Evolutionary conservation across 2,797 vertebrate species (phyloP), one percentile per base, ranked within the genome.

Genomic region (Dendrocincla fuliginosa): DNA sequence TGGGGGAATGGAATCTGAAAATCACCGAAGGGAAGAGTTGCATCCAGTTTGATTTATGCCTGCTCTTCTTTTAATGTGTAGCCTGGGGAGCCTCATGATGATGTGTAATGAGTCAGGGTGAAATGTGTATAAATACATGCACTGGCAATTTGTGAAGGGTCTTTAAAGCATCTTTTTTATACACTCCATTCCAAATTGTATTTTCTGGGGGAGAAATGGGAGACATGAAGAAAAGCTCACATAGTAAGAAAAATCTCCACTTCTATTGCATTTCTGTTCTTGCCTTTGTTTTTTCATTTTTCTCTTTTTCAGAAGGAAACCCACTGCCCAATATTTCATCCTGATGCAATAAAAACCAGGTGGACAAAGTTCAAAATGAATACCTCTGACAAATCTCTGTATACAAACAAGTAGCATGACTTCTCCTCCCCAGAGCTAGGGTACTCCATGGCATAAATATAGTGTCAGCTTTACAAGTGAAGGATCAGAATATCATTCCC

Each of bases 121-220:
- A 89, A 94, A 95, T 84, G 61, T 89, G 82, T 88, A 87, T 97
- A 95, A 97, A 95, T 95, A 96, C 96, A 95, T 79, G 71, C 74
- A 80, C 65, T 95, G 74, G 87, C 84, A 89, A 89, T 94, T 96
- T 88, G 59, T 53, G 94, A 84, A 84, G 76, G 59, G 32, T 96
- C 81, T 80, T 95, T 85, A 84, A 96, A 88, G 63, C 65, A 16
- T 59, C 61, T 84, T 84, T 81, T 84, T 70, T 63, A 76, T 75
- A 49, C 23, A 49, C 47, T 96, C 70, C 16, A 37, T 61, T 39
- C 57, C 44, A 64, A 96, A 89, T 47, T 83, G 30, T 28, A 73
- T 90, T 95, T 96, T 89, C 81, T 75, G 18, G 37, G 61, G 59
- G 33, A 94, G 49, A 88, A 80, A 95, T 30, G 28, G 28, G 28